Base-by-base conservation (phyloP, 2,888 invertebrate genomes). In the Zelleria hepariella region DNA sequence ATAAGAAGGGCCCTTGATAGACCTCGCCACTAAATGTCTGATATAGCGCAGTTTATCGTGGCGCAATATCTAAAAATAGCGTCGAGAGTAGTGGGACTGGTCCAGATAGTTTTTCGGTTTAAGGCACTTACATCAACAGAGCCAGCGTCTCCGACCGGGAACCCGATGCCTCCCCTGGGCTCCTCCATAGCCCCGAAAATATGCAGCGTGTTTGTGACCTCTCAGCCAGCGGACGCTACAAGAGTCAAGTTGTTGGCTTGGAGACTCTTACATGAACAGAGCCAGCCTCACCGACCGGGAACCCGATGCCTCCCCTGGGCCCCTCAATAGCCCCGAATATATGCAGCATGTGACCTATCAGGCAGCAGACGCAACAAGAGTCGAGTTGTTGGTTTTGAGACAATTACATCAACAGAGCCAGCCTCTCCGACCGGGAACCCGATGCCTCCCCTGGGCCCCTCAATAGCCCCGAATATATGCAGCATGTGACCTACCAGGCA, bases 401-500 rank as follows among this genome's bases (percentile, higher is more conserved):
- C n/a, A 79, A 89, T 86, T 69, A 91, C 91, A 68, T 89, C 83
- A 56, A 74, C 73, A 55, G 73, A 77, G 15, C 69, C 74, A 1
- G 78, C 79, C 18, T 82, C 82, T 1, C 87, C 81, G 15, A 94
- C 80, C 0, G 95, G 95, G 74, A 96, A 95, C 5, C 96, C 96
- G 66, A 96, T 92, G 51, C 90, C 89, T 1, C 92, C 92, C 1
- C 92, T 82, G 0, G 91, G 87, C 0, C 92, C 92, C 8, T 89
- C 82, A 62, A 95, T 92, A 0, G 93, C 93, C 0, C 96, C 96
- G 83, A 96, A 95, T 61, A 94, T 89, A 64, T 91, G 91, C 63
- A 97, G 87, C 23, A 97, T 83, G 97, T 98, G 61, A 98, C 92
- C 78, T 97, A 99, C 7, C 87, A 79, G n/a, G 96, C 96, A 48